These are phyloP conservation scores for Xenops minutus DNA, from an alignment of 2,797 vertebrate genomes.

Conservation along the genomic window DNA sequence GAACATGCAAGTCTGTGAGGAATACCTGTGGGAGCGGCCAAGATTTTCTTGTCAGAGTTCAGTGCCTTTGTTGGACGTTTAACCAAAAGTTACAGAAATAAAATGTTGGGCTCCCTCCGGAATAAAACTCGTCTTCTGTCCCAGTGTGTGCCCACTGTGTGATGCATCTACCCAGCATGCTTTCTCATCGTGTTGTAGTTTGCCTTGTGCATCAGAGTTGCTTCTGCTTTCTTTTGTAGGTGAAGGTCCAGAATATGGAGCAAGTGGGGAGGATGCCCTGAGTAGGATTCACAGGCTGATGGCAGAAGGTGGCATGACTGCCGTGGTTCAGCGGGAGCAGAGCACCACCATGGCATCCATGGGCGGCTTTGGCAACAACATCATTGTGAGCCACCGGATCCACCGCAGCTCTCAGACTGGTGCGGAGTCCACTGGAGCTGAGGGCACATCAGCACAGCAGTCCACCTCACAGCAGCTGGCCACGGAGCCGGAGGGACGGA, in stretches of 20 bases:
- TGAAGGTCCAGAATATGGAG: slow-evolving; percentile 80
- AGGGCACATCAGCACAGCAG: slow-evolving; percentile 55
- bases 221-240: slow-evolving; percentile 71
- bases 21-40: neutral
- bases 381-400: slow-evolving; percentile 97
- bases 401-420: slow-evolving; percentile 96
- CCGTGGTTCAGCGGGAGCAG: slow-evolving; percentile 96
- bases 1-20: neutral
- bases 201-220: neutral
- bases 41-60: neutral
- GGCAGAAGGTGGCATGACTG: slow-evolving; percentile 96
- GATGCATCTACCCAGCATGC: neutral
- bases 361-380: slow-evolving; percentile 98
- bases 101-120: neutral
- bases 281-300: slow-evolving; percentile 95
- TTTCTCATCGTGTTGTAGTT: neutral
- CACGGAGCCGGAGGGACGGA: slow-evolving; percentile 66
- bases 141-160: accelerated
- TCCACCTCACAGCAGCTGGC: slow-evolving; percentile 74
- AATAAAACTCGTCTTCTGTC: neutral
- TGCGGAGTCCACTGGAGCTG: slow-evolving; percentile 56
- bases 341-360: slow-evolving; percentile 99
- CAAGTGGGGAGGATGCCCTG: slow-evolving; percentile 89
- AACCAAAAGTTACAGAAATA: neutral
- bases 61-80: neutral